Evolutionary conservation across 35 echinoderm and acorn worm species (phyloP), one percentile per base, ranked within the genome.

Genomic region (Patiria miniata): DNA sequence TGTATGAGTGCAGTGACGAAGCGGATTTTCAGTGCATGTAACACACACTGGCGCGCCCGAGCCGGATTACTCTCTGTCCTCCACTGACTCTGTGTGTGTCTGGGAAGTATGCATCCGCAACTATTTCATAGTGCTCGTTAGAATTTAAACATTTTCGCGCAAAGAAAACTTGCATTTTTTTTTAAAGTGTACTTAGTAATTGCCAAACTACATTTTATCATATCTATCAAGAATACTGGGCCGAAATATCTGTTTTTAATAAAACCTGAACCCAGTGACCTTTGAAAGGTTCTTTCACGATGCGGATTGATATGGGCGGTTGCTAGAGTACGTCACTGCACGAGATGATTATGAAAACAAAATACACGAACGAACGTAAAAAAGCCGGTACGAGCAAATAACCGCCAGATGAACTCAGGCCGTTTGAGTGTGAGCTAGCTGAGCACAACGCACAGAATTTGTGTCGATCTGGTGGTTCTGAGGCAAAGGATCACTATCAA

Each of bases 361-460:
- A 73, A 73, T 32, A 34, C 65, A 26, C 26, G 65, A 32, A 73
- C 34, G 23, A 34, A 34, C 65, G 23, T 47, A 47, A 47, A 73
- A 73, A 73, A 22, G 65, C 65, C 65, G 65, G 65, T 73, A 73
- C 34, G 14, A 34, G 65, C 65, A 14, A 26, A 23, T 73, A 73
- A 73, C 65, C 65, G 65, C 65, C 65, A 73, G 65, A 73, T 73
- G 65, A 73, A 73, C 65, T 34, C 34, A 12, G 34, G 65, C 65
- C 29, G 65, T 73, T 73, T 0, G 65, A 30, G 26, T 47, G 42
- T 6, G 12, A 47, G 12, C 42, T 12, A 6, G 42, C 42, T 4
- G 42, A 47, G 42, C 42, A 6, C 4, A 47, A 47, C 42, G 12
- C 42, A 47, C 42, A 12, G 4, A 47, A 6, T 47, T 12, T 4